Base-by-base conservation (phyloP, 2,888 invertebrate genomes). In the Copidosoma aretas region DNA sequence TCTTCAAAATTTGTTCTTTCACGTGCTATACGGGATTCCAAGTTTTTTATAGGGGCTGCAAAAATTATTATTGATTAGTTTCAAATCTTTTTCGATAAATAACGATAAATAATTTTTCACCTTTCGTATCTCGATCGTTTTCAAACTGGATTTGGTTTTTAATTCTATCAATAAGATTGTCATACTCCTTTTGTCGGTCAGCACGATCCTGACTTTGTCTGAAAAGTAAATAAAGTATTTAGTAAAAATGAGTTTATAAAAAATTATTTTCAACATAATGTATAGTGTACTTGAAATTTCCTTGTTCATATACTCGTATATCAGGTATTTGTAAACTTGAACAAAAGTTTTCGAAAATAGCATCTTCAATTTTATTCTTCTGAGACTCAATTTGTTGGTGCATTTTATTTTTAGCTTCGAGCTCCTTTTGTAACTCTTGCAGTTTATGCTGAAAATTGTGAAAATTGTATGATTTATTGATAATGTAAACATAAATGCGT, bases 291-390 rank as follows among this genome's bases (percentile, higher is more conserved):
- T 92, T 89, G 77, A 98, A 84, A 84, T 98, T 96, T 43, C 95
- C 88, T 84, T 97, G 95, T 85, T 98, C 98, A 85, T 97, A 99
- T 80, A 97, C 94, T 0, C 94, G 91, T 78, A 99, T 98, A 85
- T 97, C 97, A 65, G 89, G 89, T 53, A 98, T 95, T 58, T 95
- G 95, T 81, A 97, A 92, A 79, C 92, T 91, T 51, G 88, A 84
- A 80, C 98, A 99, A 86, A 99, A 99, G 32, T 91, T 89, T 1
- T 91, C 88, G 86, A 97, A 99, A 1, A 98, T 93, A 62, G 91
- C 91, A 83, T 98, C 96, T 84, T 97, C 97, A 0, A 97, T 94
- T 75, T 90, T 90, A 84, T 97, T 95, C 92, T 95, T 94, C 82
- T 93, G 91, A 79, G 93, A 90, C 82, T 96, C 93, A 67, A 95